phyloP scores from a whole-genome alignment of 1,140 invertebrate species.

The Ostrea edulis region DNA sequence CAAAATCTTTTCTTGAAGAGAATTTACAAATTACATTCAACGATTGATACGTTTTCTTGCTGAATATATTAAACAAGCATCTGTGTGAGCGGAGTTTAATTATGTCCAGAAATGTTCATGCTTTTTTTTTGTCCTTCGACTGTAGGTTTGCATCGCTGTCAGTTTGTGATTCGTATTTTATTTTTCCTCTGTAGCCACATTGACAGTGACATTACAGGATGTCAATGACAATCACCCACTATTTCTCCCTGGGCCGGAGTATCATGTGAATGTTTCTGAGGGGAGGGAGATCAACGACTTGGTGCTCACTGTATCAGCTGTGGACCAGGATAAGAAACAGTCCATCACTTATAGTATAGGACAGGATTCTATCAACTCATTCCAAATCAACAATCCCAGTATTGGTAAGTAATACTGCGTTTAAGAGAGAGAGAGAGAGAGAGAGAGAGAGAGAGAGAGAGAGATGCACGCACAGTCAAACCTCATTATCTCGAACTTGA shows the following conservation, averaged over 20 bases:
- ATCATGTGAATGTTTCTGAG: constrained; percentile 66
- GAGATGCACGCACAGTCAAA: too few relatives aligned
- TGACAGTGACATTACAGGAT: constrained; percentile 65
- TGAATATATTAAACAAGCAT: too few relatives aligned
- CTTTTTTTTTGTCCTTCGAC: background rate
- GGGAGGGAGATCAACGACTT: constrained; percentile 56
- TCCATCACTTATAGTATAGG: constrained; percentile 60
- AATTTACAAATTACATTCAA: too few relatives aligned
- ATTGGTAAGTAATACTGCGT: constrained; percentile 51
- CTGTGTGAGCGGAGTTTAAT: too few relatives aligned
- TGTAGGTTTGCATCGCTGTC: background rate
- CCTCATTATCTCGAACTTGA: too few relatives aligned
- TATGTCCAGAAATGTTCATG: background rate
- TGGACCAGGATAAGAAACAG: constrained; percentile 68
- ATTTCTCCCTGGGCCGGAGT: constrained; percentile 59
- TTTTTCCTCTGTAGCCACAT: constrained; percentile 57
- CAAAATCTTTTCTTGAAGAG: too few relatives aligned
- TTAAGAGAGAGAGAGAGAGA: too few relatives aligned
- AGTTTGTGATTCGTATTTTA: background rate
- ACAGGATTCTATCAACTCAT: constrained; percentile 46
- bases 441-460: too few relatives aligned
- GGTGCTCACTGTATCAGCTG: constrained; percentile 60
- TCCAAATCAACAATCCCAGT: constrained; percentile 50
- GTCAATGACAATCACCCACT: constrained; percentile 69
- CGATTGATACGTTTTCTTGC: too few relatives aligned